A percentile compares a stretch with the other conserved stretches of the same genome.
phyloP scores from a whole-genome alignment of 1,140 invertebrate species.

The Dinothrombium tinctorium region DNA sequence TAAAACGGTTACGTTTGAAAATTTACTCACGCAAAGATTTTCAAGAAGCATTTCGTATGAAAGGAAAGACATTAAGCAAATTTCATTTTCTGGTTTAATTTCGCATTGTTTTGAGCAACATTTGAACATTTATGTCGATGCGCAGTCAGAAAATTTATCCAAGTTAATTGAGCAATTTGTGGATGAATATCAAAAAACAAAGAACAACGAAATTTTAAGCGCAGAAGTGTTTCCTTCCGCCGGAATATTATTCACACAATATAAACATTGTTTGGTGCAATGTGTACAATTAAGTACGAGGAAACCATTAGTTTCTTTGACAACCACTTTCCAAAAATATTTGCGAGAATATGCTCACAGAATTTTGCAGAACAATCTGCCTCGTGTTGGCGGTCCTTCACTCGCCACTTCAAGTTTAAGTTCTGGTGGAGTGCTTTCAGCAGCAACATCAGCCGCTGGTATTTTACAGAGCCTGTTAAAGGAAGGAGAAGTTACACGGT shows the following conservation, averaged over 20 bases:
- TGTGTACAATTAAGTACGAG: constrained; percentile 78
- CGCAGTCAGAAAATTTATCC: constrained; percentile 58
- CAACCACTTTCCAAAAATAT: constrained; percentile 79
- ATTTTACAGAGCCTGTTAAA: constrained; percentile 64
- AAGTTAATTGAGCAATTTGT: constrained; percentile 69
- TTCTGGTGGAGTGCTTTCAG: constrained; percentile 16
- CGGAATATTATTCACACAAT: constrained; percentile 53
- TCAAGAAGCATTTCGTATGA: constrained; percentile 21
- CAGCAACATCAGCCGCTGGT: constrained; percentile 36
- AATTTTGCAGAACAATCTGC: constrained; percentile 53
- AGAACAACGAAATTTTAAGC: constrained; percentile 25
- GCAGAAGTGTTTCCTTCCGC: constrained; percentile 58
- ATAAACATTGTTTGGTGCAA: constrained; percentile 89
- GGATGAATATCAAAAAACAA: constrained; percentile 25
- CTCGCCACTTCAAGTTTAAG: background rate
- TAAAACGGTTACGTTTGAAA: constrained; percentile 78
- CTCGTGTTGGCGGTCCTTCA: constrained; percentile 15
- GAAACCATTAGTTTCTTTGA: constrained; percentile 59
- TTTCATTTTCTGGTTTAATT: constrained; percentile 55
- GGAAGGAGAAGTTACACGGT: constrained; percentile 53
- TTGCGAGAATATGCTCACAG: constrained; percentile 68
- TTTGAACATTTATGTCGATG: constrained; percentile 77
- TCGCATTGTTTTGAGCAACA: constrained; percentile 77
- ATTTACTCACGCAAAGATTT: constrained; percentile 64
- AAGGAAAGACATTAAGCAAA: constrained; percentile 11